Evolutionary conservation across 2,888 invertebrate species (phyloP), one percentile per base, ranked within the genome.

Genomic region (Cheilosia scutellata): DNA sequence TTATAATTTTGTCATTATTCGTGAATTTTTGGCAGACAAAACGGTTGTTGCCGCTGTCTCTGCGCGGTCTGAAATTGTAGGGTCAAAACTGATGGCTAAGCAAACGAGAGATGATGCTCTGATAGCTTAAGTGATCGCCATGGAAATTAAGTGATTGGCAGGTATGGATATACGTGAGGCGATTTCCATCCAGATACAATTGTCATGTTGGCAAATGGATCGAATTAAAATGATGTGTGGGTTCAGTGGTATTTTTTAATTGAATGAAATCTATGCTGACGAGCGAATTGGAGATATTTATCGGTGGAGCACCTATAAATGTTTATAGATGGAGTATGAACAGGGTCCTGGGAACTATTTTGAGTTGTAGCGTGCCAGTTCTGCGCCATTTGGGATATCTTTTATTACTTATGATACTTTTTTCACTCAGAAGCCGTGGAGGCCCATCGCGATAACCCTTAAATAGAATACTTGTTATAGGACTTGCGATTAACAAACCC

Each of bases 1-100:
- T 76, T 86, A 80, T 80, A 86, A 79, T 84, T 78, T 82, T 80
- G 80, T 82, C 80, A 86, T 86, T 86, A 86, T 86, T 86, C 66
- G 71, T 80, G 44, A 71, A 13, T 40, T 37, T 71, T 66, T 66
- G 63, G 47, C 31, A n/a, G 40, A 51, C 13, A 58, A 70, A 71
- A 53, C 68, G 75, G 49, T 63, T 25, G 29, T 42, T 4, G 51
- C 4, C 27, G 37, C 44, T 78, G 49, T 63, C 63, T 49, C 25
- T 74, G 70, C 13, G 37, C 13, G 37, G 47, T 11, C 4, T 33
- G 9, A 68, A 68, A 75, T 75, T 75, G 53, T 13, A 25, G 53
- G 74, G 44, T 29, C 42, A 55, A 25, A 33, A 31, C 20, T 6
- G 47, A n/a, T 5, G 16, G n/a, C 51, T 25, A 31, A 40, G 33